These are phyloP conservation scores for Drosophila falleni DNA, from an alignment of 2,888 invertebrate genomes.

Conservation along the genomic window DNA sequence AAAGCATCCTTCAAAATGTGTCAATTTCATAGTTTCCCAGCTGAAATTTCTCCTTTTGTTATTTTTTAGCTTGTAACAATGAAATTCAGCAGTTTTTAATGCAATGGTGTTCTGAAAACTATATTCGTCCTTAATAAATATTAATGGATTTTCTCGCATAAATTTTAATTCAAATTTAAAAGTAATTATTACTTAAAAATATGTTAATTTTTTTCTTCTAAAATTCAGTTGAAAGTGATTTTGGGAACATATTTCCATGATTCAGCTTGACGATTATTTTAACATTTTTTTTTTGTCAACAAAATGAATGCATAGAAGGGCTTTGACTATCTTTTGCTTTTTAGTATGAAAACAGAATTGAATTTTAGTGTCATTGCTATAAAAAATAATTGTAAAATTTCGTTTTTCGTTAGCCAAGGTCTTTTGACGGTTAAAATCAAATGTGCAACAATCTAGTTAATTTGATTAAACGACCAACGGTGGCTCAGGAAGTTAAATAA, in stretches of 20 bases:
- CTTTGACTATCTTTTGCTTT: constrained; percentile 34
- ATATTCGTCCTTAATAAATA: too few species aligned
- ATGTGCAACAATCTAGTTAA: constrained; percentile 52
- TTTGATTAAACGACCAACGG: constrained; percentile 59
- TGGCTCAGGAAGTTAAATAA: constrained; percentile 40
- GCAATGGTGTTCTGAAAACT: not conserved
- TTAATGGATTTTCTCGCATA: not conserved
- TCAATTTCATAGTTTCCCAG: constrained; percentile 47
- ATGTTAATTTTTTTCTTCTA: too few species aligned
- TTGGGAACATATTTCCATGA: constrained; percentile 6
- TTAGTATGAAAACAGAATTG: constrained; percentile 17
- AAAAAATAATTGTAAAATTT: constrained; percentile 41
- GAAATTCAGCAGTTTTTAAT: constrained; percentile 10
- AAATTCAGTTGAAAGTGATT: constrained; percentile 2
- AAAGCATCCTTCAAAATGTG: constrained; percentile 48
- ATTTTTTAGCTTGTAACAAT: constrained; percentile 12
- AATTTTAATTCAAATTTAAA: not conserved
- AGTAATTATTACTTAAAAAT: not conserved
- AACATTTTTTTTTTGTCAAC: constrained; percentile 2
- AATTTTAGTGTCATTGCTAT: constrained; percentile 14
- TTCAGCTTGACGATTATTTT: not conserved
- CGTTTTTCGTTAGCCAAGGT: constrained; percentile 18
- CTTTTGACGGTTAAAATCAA: constrained; percentile 25
- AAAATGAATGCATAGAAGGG: constrained; percentile 16
- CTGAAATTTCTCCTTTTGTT: constrained; percentile 22